These are phyloP conservation scores for Pachyrhynchus sulphureomaculatus DNA, from an alignment of 1,140 invertebrate genomes.

Conservation along the genomic window DNA sequence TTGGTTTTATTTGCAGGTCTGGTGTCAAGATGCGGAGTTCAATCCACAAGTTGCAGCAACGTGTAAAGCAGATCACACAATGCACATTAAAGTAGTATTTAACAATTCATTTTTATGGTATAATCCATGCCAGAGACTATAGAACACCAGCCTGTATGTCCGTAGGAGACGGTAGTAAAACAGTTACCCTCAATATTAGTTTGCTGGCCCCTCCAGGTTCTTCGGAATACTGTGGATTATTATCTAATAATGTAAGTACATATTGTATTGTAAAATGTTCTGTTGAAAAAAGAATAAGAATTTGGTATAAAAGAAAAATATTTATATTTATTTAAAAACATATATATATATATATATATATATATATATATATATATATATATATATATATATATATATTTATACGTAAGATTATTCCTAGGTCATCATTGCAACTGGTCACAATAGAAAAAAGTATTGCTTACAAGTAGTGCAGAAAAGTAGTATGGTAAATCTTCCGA, in stretches of 20 bases:
- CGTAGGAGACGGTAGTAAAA: constrained; percentile 74
- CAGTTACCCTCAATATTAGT: constrained; percentile 75
- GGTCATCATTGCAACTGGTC: too few relatives aligned
- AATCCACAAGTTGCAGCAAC: constrained; percentile 81
- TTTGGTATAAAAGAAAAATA: neutral
- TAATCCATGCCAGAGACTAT: constrained; percentile 77
- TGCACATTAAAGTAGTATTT: constrained; percentile 84
- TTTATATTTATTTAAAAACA: too few relatives aligned
- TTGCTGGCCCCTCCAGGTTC: constrained; percentile 72
- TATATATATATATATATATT: too few relatives aligned
- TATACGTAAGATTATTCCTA: too few relatives aligned
- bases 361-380: too few relatives aligned
- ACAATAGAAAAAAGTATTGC: too few relatives aligned
- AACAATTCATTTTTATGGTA: constrained; percentile 71
- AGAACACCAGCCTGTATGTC: constrained; percentile 77
- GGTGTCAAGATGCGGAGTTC: constrained; percentile 69
- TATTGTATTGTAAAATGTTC: neutral
- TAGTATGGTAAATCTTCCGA: too few relatives aligned
- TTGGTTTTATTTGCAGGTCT: constrained; percentile 55
- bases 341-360: too few relatives aligned
- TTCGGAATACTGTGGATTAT: constrained; percentile 82
- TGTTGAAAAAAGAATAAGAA: neutral
- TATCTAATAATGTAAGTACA: constrained; percentile 82
- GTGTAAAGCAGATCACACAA: constrained; percentile 88
- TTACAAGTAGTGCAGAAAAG: too few relatives aligned